Evolutionary conservation across 2,888 invertebrate genomes (phyloP).

Genomic region (Leptinotarsa haldemani): DNA sequence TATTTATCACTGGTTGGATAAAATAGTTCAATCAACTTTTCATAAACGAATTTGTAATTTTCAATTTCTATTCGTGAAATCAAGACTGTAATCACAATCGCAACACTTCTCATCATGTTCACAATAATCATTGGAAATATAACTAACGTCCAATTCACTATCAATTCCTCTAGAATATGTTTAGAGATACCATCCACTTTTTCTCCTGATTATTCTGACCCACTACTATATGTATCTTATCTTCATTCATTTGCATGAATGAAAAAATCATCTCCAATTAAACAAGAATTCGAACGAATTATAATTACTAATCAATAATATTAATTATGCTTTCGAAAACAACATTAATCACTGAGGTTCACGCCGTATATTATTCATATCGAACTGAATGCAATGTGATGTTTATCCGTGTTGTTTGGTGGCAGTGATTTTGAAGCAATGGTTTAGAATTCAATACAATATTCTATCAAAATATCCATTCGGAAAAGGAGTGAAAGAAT

Average conservation of each 20-base stretch:
- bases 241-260: not conserved
- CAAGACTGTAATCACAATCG: too few species aligned
- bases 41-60: too few species aligned
- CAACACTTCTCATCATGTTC: too few species aligned
- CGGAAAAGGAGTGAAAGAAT: not conserved
- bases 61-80: too few species aligned
- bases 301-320: constrained; percentile 11
- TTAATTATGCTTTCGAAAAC: constrained; percentile 8
- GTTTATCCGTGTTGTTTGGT: not conserved
- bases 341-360: constrained; percentile 10
- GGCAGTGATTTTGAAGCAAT: not conserved
- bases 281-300: constrained; percentile 7
- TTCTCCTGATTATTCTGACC: not conserved
- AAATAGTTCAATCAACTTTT: too few species aligned
- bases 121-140: too few species aligned
- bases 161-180: not conserved
- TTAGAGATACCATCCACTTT: not conserved
- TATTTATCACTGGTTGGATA: too few species aligned
- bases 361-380: not conserved
- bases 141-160: not conserved
- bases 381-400: constrained; percentile 11
- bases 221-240: not conserved
- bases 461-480: not conserved
- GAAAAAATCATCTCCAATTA: not conserved
- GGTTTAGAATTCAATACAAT: not conserved